A percentile compares a stretch with the other conserved stretches of the same genome.
Evolutionary conservation across 92 coral and sea anemone species (phyloP).

Genomic region (Heteractis magnifica): DNA sequence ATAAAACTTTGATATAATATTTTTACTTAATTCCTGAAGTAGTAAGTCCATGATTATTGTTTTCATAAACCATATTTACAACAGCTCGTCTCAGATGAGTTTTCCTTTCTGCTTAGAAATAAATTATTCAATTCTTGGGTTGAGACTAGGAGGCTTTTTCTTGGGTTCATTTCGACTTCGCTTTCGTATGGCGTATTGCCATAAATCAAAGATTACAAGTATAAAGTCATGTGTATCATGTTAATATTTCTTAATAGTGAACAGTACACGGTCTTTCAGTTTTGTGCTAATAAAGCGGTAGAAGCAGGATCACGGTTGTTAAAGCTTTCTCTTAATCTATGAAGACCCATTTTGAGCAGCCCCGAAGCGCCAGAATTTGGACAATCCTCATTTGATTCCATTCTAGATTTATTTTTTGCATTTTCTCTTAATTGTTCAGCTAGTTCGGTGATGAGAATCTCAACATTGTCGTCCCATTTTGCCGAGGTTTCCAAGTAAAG

Average conservation of each 20-base stretch:
- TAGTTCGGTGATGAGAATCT: constrained; percentile 78
- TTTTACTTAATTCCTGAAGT: not conserved
- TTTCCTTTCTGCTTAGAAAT: constrained; percentile 14
- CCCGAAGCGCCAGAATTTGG: constrained; percentile 36
- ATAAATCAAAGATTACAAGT: constrained; percentile 7
- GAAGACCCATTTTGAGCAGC: constrained; percentile 32
- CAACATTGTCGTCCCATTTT: constrained; percentile 96
- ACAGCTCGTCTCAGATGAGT: not conserved
- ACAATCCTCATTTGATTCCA: constrained; percentile 10
- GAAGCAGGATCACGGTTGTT: constrained; percentile 22
- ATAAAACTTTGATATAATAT: not conserved
- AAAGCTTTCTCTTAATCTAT: constrained; percentile 38
- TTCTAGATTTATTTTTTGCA: constrained; percentile 54
- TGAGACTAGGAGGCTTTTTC: too few species aligned
- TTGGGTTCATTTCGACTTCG: not conserved
- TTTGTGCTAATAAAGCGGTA: constrained; percentile 31
- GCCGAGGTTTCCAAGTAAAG: constrained; percentile 94
- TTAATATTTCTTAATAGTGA: not conserved
- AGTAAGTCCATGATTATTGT: not conserved
- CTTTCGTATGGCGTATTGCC: constrained; percentile 12
- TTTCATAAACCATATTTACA: constrained; percentile 20
- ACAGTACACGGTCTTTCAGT: not conserved
- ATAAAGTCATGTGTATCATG: not conserved
- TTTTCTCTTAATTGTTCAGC: constrained; percentile 94
- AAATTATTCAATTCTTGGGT: constrained; percentile 23